A percentile compares a stretch with the other conserved stretches of the same genome.
phyloP scores from a whole-genome alignment of 2,797 vertebrate genomes.

The Podarcis siculus region DNA sequence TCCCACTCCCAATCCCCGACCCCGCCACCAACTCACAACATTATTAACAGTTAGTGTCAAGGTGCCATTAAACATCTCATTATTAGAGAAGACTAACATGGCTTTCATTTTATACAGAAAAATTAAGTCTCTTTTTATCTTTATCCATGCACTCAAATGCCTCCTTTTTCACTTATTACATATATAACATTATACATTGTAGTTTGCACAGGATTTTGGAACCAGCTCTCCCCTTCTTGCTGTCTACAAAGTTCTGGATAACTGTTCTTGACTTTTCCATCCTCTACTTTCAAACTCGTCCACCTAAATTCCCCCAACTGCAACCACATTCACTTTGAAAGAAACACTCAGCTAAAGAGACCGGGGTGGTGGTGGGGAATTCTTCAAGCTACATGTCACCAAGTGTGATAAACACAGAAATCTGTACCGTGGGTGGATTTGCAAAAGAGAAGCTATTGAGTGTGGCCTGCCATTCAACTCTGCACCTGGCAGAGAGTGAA shows the following conservation, averaged over 20 bases:
- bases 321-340: constrained; percentile 60
- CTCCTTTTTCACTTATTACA: not conserved
- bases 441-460: constrained; percentile 74
- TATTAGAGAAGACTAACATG: too few relatives aligned
- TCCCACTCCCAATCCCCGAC: too few relatives aligned
- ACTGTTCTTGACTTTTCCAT: constrained; percentile 51
- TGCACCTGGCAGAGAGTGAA: constrained; percentile 73
- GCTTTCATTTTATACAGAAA: too few relatives aligned
- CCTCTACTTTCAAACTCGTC: constrained; percentile 57
- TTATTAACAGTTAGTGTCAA: too few relatives aligned
- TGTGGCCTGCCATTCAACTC: constrained; percentile 75
- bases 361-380: constrained; percentile 18
- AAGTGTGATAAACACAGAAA: constrained; percentile 71
- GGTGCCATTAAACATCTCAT: too few relatives aligned
- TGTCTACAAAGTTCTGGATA: constrained; percentile 44
- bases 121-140: too few relatives aligned
- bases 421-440: constrained; percentile 72
- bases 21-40: too few relatives aligned
- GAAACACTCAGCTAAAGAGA: constrained; percentile 57
- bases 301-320: constrained; percentile 18
- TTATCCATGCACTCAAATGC: too few relatives aligned
- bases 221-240: constrained; percentile 20
- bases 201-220: not conserved
- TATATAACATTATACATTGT: not conserved
- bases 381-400: constrained; percentile 70